Evolutionary conservation across 2,113 vertebrate genomes (phyloP).

Genomic region (Toxotes jaculatrix): DNA sequence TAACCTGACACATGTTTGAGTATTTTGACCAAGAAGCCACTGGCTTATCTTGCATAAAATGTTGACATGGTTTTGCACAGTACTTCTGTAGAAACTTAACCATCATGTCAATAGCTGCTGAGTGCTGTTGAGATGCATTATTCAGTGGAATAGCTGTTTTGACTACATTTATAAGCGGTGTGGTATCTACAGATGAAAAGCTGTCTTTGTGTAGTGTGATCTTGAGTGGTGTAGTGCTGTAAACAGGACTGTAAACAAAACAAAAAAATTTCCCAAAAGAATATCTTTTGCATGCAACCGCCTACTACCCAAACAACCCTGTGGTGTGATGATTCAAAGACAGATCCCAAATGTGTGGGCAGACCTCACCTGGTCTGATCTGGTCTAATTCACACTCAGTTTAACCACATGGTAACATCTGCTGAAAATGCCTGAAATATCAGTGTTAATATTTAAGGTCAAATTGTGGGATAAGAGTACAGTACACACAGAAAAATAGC

Average conservation of each 20-base stretch:
- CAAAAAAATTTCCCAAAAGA: slow-evolving; percentile 12
- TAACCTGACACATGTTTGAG: slow-evolving; percentile 60
- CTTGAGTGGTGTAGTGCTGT: slow-evolving; percentile 36
- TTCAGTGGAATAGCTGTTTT: slow-evolving; percentile 31
- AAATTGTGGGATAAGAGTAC: slow-evolving; percentile 48
- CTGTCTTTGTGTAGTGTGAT: slow-evolving; percentile 30
- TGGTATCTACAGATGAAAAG: slow-evolving; percentile 56
- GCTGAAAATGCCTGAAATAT: slow-evolving; percentile 28
- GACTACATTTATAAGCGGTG: slow-evolving; percentile 29
- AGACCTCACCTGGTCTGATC: slow-evolving; percentile 1
- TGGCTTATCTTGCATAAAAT: slow-evolving; percentile 75
- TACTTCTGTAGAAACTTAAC: slow-evolving; percentile 39
- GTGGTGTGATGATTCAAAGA: slow-evolving; percentile 43
- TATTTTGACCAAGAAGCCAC: slow-evolving; percentile 52
- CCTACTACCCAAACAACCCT: slow-evolving; percentile 23
- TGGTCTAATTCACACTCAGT: neutral
- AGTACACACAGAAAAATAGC: slow-evolving; percentile 19
- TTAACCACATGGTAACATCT: slow-evolving; percentile 31
- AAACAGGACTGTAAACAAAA: slow-evolving; percentile 54
- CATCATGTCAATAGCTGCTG: slow-evolving; percentile 68
- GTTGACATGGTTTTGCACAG: slow-evolving; percentile 61
- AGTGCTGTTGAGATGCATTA: slow-evolving; percentile 62
- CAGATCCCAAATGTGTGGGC: slow-evolving; percentile 23
- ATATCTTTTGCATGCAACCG: slow-evolving; percentile 36
- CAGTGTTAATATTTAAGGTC: slow-evolving; percentile 19